phyloP scores from a whole-genome alignment of 2,797 vertebrate genomes.

The Dipus sagitta region DNA sequence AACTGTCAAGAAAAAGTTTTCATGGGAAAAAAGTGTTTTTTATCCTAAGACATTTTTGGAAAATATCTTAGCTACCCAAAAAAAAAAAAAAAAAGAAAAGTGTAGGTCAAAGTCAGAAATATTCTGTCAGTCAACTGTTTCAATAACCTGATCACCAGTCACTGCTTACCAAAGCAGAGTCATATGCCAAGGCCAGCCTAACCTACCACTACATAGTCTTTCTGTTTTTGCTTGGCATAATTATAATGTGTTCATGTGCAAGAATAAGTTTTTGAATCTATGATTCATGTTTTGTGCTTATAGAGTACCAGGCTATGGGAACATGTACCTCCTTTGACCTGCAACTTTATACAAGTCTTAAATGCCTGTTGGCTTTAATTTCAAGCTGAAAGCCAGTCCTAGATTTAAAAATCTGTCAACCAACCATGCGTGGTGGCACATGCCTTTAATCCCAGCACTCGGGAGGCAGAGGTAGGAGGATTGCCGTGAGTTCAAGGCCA shows the following conservation, averaged over 20 bases:
- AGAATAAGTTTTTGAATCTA: slow-evolving; percentile 20
- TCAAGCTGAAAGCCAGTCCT: slow-evolving; percentile 18
- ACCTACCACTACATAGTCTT: background rate
- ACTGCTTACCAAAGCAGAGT: background rate
- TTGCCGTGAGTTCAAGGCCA: too few relatives aligned
- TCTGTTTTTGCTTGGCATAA: slow-evolving; percentile 8
- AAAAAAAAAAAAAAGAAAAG: slow-evolving; percentile 71
- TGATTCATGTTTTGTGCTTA: background rate
- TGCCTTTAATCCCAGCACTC: too few relatives aligned
- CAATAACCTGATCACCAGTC: background rate
- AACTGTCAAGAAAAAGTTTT: background rate
- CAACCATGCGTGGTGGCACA: too few relatives aligned
- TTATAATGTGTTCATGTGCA: slow-evolving; percentile 19
- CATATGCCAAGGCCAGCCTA: background rate
- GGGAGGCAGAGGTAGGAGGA: too few relatives aligned
- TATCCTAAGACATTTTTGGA: slow-evolving; percentile 51
- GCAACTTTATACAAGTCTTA: slow-evolving; percentile 10
- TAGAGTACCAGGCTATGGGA: slow-evolving; percentile 28
- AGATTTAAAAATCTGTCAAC: slow-evolving; percentile 59
- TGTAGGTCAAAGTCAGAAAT: slow-evolving; percentile 50
- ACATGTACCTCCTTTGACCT: slow-evolving; percentile 20
- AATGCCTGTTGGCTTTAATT: slow-evolving; percentile 19
- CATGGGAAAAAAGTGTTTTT: background rate
- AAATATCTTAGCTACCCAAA: slow-evolving; percentile 56
- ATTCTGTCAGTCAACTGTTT: background rate